Evolutionary conservation across 2,888 invertebrate species (phyloP).

Genomic region (Cantharis flavilabris): DNA sequence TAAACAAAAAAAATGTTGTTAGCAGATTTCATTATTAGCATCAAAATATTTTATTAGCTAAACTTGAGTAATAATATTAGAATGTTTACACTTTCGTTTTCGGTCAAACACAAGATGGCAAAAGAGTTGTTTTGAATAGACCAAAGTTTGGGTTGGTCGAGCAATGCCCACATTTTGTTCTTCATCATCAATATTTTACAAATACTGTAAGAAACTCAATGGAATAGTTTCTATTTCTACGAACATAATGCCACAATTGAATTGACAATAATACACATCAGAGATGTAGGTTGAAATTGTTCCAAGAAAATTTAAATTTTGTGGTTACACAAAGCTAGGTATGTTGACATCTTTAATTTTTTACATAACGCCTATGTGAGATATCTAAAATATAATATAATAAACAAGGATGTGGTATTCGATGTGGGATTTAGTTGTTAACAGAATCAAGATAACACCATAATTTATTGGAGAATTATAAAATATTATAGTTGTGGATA

Average conservation of each 20-base stretch:
- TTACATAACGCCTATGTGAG: not conserved
- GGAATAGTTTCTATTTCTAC: not conserved
- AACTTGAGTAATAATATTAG: too few species aligned
- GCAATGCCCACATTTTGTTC: not conserved
- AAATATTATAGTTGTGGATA: constrained; percentile 21
- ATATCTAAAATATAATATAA: not conserved
- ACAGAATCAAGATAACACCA: constrained; percentile 13
- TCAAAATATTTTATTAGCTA: too few species aligned
- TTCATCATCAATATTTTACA: not conserved
- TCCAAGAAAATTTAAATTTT: constrained; percentile 3
- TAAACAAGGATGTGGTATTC: not conserved
- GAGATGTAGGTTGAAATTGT: constrained; percentile 10
- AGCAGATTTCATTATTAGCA: too few species aligned
- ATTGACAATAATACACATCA: not conserved
- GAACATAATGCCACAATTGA: constrained; percentile 4
- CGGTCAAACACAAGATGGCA: too few species aligned
- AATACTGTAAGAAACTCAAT: not conserved
- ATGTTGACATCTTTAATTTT: not conserved
- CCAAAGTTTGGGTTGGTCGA: not conserved
- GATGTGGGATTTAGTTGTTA: constrained; percentile 9
- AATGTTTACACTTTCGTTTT: too few species aligned
- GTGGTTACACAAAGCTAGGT: not conserved
- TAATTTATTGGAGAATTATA: constrained; percentile 15
- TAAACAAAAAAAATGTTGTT: too few species aligned
- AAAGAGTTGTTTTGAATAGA: not conserved